These are phyloP conservation scores for Palaemon carinicauda DNA, from an alignment of 1,140 invertebrate genomes.

Conservation along the genomic window DNA sequence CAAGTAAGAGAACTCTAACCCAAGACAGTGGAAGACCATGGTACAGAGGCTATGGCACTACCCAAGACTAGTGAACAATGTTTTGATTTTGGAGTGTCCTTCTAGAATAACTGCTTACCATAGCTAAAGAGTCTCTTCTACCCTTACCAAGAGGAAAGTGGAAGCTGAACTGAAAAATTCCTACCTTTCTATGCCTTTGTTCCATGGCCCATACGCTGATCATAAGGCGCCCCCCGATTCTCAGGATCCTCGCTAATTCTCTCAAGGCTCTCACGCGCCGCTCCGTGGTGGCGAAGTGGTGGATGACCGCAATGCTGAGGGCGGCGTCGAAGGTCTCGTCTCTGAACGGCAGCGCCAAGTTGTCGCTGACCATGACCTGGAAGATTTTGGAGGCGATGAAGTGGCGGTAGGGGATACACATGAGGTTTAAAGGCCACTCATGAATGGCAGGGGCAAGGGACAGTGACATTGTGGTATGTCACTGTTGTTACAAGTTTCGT, in stretches of 20 bases:
- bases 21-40: too few relatives aligned
- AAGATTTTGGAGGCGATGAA: background rate
- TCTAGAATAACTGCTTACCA: too few relatives aligned
- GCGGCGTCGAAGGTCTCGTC: constrained; percentile 94
- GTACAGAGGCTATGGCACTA: too few relatives aligned
- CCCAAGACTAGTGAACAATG: too few relatives aligned
- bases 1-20: too few relatives aligned
- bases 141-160: background rate
- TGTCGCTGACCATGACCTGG: constrained; percentile 87
- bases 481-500: too few relatives aligned
- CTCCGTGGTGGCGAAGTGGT: constrained; percentile 90
- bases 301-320: constrained; percentile 92
- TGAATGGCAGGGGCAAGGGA: too few relatives aligned
- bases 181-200: constrained; percentile 83
- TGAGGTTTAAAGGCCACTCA: too few relatives aligned
- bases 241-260: constrained; percentile 85
- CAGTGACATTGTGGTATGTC: too few relatives aligned
- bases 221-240: constrained; percentile 89
- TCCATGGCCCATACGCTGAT: constrained; percentile 98
- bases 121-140: too few relatives aligned
- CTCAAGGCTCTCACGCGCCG: constrained; percentile 84
- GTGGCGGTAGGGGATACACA: background rate
- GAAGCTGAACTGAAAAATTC: background rate
- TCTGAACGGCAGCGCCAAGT: constrained; percentile 86
- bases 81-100: too few relatives aligned